phyloP scores from a whole-genome alignment of 2,113 vertebrate genomes.

The Zosterops lateralis region DNA sequence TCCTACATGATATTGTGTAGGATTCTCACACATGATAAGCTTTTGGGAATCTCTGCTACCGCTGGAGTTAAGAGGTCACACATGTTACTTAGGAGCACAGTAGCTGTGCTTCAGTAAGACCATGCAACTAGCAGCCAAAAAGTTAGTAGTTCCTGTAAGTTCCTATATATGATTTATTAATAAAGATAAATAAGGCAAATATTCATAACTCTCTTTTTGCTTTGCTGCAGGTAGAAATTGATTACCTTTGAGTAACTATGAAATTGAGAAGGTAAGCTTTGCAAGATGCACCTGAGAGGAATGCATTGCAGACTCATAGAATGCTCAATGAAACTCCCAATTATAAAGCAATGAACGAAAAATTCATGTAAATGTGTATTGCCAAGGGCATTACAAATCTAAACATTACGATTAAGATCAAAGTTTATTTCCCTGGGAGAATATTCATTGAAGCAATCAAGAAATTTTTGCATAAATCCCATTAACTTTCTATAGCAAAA shows the following conservation, averaged over 20 bases:
- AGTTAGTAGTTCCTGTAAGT: not conserved
- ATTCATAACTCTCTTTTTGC: not conserved
- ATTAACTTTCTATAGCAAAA: constrained; percentile 40
- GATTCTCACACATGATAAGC: not conserved
- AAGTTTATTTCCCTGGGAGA: constrained; percentile 17
- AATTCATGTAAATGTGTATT: not conserved
- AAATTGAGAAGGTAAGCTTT: not conserved
- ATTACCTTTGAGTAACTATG: not conserved
- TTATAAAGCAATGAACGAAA: constrained; percentile 35
- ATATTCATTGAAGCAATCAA: constrained; percentile 33
- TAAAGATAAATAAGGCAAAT: not conserved
- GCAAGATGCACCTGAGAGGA: not conserved
- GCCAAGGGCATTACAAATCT: not conserved
- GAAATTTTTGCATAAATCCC: constrained; percentile 37
- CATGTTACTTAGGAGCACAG: not conserved
- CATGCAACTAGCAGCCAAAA: not conserved
- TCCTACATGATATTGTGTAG: not conserved
- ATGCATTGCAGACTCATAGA: not conserved
- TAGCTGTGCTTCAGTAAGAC: not conserved
- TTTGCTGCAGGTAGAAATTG: not conserved
- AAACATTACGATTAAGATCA: constrained; percentile 28
- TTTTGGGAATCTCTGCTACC: not conserved
- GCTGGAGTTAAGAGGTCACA: not conserved
- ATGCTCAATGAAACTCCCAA: constrained; percentile 27
- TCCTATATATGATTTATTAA: not conserved